Percentiles rank a stretch among this genome's conserved stretches.
Evolutionary conservation across 1,140 invertebrate genomes (phyloP).

Genomic region (Calephelis virginiensis): DNA sequence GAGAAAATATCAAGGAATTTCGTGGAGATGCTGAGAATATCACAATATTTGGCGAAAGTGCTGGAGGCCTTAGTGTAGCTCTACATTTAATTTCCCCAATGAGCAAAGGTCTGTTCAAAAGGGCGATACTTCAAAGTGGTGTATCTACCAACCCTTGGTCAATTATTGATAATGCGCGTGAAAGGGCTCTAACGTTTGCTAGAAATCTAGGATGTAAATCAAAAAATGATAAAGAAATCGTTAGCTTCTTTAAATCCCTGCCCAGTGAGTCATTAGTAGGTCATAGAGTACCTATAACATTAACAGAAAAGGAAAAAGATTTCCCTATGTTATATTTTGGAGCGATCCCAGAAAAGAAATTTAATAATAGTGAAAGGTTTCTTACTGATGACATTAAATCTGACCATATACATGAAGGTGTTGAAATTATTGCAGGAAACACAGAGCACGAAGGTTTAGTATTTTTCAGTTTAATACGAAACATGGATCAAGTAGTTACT

Average conservation of each 20-base stretch:
- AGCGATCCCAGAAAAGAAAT: slow-evolving; percentile 43
- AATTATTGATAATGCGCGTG: slow-evolving; percentile 25
- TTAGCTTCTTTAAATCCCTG: slow-evolving; percentile 36
- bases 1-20: slow-evolving; percentile 82
- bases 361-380: slow-evolving; percentile 39
- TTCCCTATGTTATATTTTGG: slow-evolving; percentile 22
- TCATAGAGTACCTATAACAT: slow-evolving; percentile 25
- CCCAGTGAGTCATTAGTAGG: slow-evolving; percentile 33
- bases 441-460: slow-evolving; percentile 44
- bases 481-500: slow-evolving; percentile 27
- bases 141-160: slow-evolving; percentile 32
- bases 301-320: slow-evolving; percentile 23
- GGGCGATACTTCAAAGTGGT: slow-evolving; percentile 45
- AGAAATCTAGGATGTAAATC: slow-evolving; percentile 39
- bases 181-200: slow-evolving; percentile 39
- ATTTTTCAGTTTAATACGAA: slow-evolving; percentile 18
- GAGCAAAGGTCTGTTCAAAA: slow-evolving; percentile 53
- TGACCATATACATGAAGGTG: slow-evolving; percentile 43
- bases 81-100: slow-evolving; percentile 69
- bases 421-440: slow-evolving; percentile 50
- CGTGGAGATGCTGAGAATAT: slow-evolving; percentile 83
- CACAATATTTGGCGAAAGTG: slow-evolving; percentile 80
- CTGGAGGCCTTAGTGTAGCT: slow-evolving; percentile 75
- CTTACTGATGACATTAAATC: slow-evolving; percentile 30
- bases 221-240: slow-evolving; percentile 34